phyloP scores from a whole-genome alignment of 1,140 invertebrate genomes.

The Drosophila orena region DNA sequence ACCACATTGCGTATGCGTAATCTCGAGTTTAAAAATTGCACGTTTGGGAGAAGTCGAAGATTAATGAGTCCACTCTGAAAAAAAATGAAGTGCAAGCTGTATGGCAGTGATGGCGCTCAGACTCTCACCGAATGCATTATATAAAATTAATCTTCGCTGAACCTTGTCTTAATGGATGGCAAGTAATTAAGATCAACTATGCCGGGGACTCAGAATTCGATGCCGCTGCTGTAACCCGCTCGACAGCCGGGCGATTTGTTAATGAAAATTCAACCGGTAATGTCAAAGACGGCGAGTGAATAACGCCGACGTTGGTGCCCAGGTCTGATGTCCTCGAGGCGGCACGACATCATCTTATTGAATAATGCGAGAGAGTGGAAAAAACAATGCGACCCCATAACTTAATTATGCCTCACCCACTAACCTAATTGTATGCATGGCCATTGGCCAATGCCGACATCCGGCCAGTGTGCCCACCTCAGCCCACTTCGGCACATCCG shows the following conservation, averaged over 20 bases:
- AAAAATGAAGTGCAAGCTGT: slow-evolving; percentile 13
- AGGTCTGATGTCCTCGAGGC: slow-evolving; percentile 37
- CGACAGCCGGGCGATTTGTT: slow-evolving; percentile 37
- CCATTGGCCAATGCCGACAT: slow-evolving; percentile 48
- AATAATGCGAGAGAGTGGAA: slow-evolving; percentile 50
- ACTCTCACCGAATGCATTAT: slow-evolving; percentile 28
- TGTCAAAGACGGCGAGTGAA: slow-evolving; percentile 25
- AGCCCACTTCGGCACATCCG: background rate
- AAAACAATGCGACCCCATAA: slow-evolving; percentile 69
- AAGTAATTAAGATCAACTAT: slow-evolving; percentile 67
- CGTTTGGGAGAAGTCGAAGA: slow-evolving; percentile 46
- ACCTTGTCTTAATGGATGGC: slow-evolving; percentile 57
- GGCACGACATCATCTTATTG: slow-evolving; percentile 52
- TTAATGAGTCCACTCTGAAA: slow-evolving; percentile 46
- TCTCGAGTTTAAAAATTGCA: slow-evolving; percentile 32
- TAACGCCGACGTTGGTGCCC: slow-evolving; percentile 11
- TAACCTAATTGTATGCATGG: slow-evolving; percentile 72
- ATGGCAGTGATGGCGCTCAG: slow-evolving; percentile 2
- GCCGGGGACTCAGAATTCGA: slow-evolving; percentile 11
- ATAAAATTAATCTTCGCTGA: slow-evolving; percentile 51
- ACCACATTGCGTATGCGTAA: slow-evolving; percentile 22
- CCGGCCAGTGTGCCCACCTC: slow-evolving; percentile 19
- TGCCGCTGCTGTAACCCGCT: slow-evolving; percentile 26
- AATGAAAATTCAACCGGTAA: slow-evolving; percentile 70
- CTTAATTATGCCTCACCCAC: slow-evolving; percentile 81